phyloP scores from a whole-genome alignment of 2,888 invertebrate species.

The Dolomedes plantarius region DNA sequence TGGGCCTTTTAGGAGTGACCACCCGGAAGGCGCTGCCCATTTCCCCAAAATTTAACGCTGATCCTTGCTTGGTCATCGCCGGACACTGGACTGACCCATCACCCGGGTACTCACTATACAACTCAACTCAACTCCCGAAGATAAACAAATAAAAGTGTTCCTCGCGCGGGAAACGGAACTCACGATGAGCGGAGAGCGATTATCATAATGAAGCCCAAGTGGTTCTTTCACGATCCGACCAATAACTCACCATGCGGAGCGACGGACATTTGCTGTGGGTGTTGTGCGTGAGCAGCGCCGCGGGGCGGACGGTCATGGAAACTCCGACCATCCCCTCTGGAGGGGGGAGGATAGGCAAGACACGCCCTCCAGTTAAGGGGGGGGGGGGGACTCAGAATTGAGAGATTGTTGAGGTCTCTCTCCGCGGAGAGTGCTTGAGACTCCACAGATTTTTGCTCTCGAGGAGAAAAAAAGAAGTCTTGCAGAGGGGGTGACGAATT shows the following conservation, averaged over 20 bases:
- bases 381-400: background rate
- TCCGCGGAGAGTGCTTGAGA: constrained; percentile 14
- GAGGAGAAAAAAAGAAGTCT: background rate
- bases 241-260: constrained; percentile 53
- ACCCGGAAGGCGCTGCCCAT: constrained; percentile 73
- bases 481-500: background rate
- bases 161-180: background rate
- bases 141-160: constrained; percentile 1
- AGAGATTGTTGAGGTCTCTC: constrained; percentile 13
- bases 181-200: constrained; percentile 20
- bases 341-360: constrained; percentile 11
- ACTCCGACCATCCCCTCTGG: background rate
- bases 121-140: background rate
- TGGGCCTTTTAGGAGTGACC: constrained; percentile 73
- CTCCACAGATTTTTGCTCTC: background rate
- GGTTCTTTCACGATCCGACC: constrained; percentile 17
- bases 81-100: background rate
- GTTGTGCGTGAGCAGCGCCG: constrained; percentile 32
- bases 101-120: background rate
- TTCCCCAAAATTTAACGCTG: constrained; percentile 46
- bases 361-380: constrained; percentile 44
- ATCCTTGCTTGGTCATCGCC: constrained; percentile 16
- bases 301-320: constrained; percentile 33
- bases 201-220: constrained; percentile 62
- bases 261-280: constrained; percentile 46